Evolutionary conservation across 2,888 invertebrate genomes (phyloP), one percentile per base, ranked within the genome.

Genomic region (Plemyria rubiginata): DNA sequence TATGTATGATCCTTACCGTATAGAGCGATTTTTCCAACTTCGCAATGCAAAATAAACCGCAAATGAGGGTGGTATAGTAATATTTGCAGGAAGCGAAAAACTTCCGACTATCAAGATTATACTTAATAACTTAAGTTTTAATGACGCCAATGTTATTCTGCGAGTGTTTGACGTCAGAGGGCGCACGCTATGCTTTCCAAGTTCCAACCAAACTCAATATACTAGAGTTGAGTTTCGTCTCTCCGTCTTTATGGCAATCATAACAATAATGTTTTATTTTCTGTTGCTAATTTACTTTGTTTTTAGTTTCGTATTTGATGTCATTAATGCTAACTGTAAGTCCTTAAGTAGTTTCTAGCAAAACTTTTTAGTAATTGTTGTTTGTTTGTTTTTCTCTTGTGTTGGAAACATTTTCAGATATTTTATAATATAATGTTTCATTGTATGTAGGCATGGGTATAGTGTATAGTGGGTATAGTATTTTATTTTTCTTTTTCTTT

Each of bases 191-290:
- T 13, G 43, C 36, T 32, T 29, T 40, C 45, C 28, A 52, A 45
- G 13, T 40, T 29, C 22, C 41, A 40, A 51, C 16, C 40, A 40
- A 51, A 41, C 45, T 50, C 29, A 28, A 45, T 54, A 45, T 16
- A 29, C 15, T 28, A 46, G 40, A 29, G 3, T 11, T 32, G 32
- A 38, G 11, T 46, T 16, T 45, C 36, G 50, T 41, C 36, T 54
- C 58, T 8, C 16, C 16, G 11, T 52, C 32, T 52, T 56, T 46
- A 61, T 61, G 36, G 61, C 52, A n/a, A 32, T 52, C 55, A 61
- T 61, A 61, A 48, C 51, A 45, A 55, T 61, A 13, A 13, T 28
- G 46, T 28, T 56, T 56, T 56, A 61, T 56, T 54, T 45, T 49
- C 54, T 29, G 38, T 16, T 54, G 53, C 54, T 52, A 52, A 50